phyloP scores from a whole-genome alignment of 2,797 vertebrate species.

The Pampus argenteus region DNA sequence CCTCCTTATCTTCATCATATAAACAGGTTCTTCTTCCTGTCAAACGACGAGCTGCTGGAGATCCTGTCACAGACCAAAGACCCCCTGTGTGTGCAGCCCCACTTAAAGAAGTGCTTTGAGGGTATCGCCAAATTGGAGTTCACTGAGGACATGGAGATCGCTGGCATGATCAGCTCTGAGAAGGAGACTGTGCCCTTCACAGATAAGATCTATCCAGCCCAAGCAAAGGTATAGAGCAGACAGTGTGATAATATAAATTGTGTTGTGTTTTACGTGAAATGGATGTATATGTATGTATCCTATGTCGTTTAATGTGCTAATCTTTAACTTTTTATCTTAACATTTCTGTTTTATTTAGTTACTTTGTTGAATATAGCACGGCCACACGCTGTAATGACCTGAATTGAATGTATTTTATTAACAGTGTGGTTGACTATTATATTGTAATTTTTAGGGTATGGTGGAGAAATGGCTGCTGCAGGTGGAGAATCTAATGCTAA shows the following conservation, averaged over 20 bases:
- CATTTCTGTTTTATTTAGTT: not conserved
- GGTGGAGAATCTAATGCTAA: constrained; percentile 91
- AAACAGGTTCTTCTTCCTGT: constrained; percentile 94
- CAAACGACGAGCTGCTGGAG: constrained; percentile 94
- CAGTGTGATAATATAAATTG: not conserved
- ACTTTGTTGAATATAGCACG: not conserved
- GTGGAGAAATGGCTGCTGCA: constrained; percentile 96
- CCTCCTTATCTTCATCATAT: not conserved
- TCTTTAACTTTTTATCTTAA: too few relatives aligned
- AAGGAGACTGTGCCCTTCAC: constrained; percentile 89
- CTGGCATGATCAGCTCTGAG: constrained; percentile 94
- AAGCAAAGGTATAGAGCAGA: constrained; percentile 86
- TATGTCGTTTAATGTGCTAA: not conserved
- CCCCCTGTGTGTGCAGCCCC: constrained; percentile 92
- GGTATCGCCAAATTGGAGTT: constrained; percentile 93
- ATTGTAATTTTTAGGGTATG: constrained; percentile 87
- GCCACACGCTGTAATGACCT: not conserved
- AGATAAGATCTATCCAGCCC: constrained; percentile 85
- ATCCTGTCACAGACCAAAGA: constrained; percentile 96
- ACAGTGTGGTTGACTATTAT: not conserved
- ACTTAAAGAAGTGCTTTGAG: constrained; percentile 97
- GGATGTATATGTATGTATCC: not conserved
- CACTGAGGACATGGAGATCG: constrained; percentile 85
- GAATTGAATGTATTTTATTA: too few relatives aligned
- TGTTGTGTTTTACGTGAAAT: not conserved